Evolutionary conservation across 1,140 invertebrate genomes (phyloP), one percentile per base, ranked within the genome.

Genomic region (Eciton burchellii): DNA sequence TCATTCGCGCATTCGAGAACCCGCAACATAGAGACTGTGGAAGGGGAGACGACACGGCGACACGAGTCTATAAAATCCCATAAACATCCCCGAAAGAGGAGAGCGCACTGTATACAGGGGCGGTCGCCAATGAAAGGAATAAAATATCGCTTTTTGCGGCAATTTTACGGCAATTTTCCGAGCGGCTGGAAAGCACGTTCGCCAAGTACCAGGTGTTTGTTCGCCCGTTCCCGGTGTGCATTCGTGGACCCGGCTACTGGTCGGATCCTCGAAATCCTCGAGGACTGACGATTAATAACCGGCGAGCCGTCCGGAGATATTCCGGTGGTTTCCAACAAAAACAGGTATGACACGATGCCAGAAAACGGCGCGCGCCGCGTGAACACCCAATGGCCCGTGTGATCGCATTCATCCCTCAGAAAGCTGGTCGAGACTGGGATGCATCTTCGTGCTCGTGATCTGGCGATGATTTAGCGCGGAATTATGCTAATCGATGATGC

Each of bases 151-250:
- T 92, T 91, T 91, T 88, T 90, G 90, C 84, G 85, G 91, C 91
- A 94, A 94, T 93, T 94, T 94, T 93, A 93, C 92, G 92, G 92
- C 91, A 94, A 94, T 93, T 93, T 93, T 93, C 93, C 93, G 87
- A 91, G 87, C 88, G 92, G 66, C 83, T 83, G 89, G 83, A 79
- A 83, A 81, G 54, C 73, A 60, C 60, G n/a, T 14, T 35, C 6
- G 35, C 60, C 57, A 54, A 66, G 49, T 41, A 82, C 85, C 90
- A 88, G 85, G 81, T 85, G 81, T 83, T 79, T 56, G 47, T 57
- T 35, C 6, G 35, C 35, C 35, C 63, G 54, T 82, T 60, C 52
- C 60, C 63, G 43, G 29, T 83, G 68, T 43, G 16, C 43, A 68
- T 16, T 21, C 6, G 66, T 11, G 56, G 49, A 5, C 66, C 16